A percentile compares a stretch with the other conserved stretches of the same genome.
phyloP scores from a whole-genome alignment of 2,888 invertebrate genomes.

The Epicampocera succincta region DNA sequence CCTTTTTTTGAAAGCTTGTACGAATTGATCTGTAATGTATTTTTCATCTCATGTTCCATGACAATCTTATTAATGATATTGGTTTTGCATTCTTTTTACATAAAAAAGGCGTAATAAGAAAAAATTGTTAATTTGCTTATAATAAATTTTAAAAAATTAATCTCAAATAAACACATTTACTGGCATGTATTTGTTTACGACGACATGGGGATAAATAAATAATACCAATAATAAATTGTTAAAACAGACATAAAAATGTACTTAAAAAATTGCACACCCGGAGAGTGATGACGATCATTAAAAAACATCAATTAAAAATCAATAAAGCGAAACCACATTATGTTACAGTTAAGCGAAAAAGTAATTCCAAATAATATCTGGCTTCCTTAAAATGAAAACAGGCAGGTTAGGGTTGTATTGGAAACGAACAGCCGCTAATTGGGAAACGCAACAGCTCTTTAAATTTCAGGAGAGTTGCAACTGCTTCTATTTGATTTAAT shows the following conservation, averaged over 20 bases:
- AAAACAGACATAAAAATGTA: conserved; percentile 25
- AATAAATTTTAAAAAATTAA: conserved; percentile 34
- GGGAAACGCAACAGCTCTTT: no score
- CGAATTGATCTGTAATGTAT: conserved; percentile 26
- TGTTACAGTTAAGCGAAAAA: conserved; percentile 2
- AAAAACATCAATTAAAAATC: conserved; percentile 24
- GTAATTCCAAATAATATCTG: neutral
- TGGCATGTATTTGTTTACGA: conserved; percentile 19
- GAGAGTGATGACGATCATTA: neutral
- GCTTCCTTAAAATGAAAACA: neutral
- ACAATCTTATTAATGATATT: conserved; percentile 54
- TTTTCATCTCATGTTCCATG: conserved; percentile 37
- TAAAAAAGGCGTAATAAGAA: conserved; percentile 57
- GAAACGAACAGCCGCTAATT: no score
- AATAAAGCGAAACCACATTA: conserved; percentile 10
- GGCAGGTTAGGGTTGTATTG: no score
- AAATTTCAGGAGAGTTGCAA: no score
- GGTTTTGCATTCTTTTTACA: conserved; percentile 33
- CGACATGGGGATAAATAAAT: conserved; percentile 26
- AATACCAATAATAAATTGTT: conserved; percentile 9
- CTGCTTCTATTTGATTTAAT: no score
- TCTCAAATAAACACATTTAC: conserved; percentile 15
- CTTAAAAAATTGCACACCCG: neutral
- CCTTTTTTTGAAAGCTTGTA: neutral
- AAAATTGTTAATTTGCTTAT: conserved; percentile 34